These are phyloP conservation scores for Carollia perspicillata DNA, from an alignment of 2,113 vertebrate species.

Conservation along the genomic window DNA sequence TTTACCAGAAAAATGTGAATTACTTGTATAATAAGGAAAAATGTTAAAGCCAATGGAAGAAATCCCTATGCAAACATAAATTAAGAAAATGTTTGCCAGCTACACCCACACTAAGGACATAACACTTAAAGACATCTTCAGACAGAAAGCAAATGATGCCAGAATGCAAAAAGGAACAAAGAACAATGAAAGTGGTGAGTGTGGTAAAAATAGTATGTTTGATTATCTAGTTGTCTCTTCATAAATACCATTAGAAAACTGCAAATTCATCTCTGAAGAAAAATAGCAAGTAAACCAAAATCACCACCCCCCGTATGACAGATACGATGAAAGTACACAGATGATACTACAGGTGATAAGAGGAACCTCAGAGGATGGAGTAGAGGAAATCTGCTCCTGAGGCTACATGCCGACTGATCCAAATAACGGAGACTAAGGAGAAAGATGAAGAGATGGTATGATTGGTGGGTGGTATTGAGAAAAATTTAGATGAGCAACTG, in stretches of 20 bases:
- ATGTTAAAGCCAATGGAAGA: not conserved
- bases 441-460: accelerated
- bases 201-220: not conserved
- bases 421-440: not conserved
- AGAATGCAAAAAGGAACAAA: not conserved
- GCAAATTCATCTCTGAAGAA: not conserved
- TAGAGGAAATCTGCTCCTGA: not conserved
- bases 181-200: not conserved
- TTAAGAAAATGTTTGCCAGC: not conserved
- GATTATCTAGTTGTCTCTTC: not conserved
- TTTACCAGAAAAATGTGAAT: no score
- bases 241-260: not conserved
- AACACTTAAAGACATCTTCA: not conserved
- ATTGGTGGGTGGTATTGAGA: not conserved
- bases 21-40: no score
- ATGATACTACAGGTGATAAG: not conserved
- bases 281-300: not conserved
- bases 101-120: not conserved
- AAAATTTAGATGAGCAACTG: conserved; percentile 33
- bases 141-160: not conserved
- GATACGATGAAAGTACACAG: not conserved
- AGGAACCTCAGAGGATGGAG: not conserved
- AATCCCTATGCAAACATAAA: not conserved
- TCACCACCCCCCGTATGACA: not conserved
- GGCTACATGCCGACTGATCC: not conserved